Evolutionary conservation across 1,140 invertebrate species (phyloP).

Genomic region (Drosophila auraria): DNA sequence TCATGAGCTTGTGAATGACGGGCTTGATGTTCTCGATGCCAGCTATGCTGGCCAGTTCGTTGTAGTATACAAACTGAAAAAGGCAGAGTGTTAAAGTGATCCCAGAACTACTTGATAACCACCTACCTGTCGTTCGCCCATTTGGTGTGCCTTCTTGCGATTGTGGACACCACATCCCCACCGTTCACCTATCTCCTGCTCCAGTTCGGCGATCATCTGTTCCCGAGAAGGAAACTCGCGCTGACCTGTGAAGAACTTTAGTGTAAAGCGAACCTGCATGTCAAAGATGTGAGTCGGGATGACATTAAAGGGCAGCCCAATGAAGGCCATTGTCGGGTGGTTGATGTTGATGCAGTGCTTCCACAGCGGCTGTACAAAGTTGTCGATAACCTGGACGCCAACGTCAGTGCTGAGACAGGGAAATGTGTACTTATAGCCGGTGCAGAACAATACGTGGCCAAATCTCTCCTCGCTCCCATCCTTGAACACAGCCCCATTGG

Average conservation of each 20-base stretch:
- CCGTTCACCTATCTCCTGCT: conserved; percentile 87
- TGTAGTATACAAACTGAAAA: conserved; percentile 89
- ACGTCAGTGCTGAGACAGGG: conserved; percentile 91
- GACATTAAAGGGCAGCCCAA: conserved; percentile 92
- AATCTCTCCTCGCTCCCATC: conserved; percentile 88
- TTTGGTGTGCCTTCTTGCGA: conserved; percentile 90
- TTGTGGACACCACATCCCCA: conserved; percentile 86
- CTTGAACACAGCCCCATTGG: conserved; percentile 86
- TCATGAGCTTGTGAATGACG: conserved; percentile 89
- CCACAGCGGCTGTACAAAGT: conserved; percentile 94
- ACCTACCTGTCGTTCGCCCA: conserved; percentile 90
- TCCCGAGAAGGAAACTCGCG: conserved; percentile 88
- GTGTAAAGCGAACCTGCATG: conserved; percentile 91
- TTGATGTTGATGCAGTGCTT: conserved; percentile 94
- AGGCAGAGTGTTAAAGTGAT: neutral
- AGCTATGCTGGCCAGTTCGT: conserved; percentile 88
- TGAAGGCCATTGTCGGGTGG: conserved; percentile 91
- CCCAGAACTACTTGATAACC: neutral
- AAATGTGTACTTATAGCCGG: conserved; percentile 93
- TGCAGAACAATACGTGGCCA: conserved; percentile 92
- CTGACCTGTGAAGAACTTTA: conserved; percentile 89
- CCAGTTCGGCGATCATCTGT: conserved; percentile 89
- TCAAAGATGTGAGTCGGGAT: conserved; percentile 95
- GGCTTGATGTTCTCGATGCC: conserved; percentile 87
- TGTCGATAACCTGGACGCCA: conserved; percentile 90